Evolutionary conservation across 2,113 vertebrate genomes (phyloP), one percentile per base, ranked within the genome.

Genomic region (Halcyon malimbica): DNA sequence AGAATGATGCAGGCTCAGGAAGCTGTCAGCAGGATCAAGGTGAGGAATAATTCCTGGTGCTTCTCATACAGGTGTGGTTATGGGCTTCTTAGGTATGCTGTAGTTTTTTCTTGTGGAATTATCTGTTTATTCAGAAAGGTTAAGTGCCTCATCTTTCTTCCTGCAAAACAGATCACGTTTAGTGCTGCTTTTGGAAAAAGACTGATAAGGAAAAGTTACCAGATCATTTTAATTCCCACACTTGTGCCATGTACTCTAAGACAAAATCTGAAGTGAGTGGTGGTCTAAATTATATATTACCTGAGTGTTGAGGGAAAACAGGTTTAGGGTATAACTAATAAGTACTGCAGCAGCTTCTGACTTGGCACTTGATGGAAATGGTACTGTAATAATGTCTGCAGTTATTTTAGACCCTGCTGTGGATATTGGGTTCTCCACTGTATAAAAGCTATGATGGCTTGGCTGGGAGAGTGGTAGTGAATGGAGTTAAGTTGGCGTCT

Each of bases 1-100:
- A 99, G 99, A 95, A 99, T 99, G 99, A 99, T 99, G 99, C 99
- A 99, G 96, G 99, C 99, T 35, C 99, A 99, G 97, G 99, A 99
- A 97, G 99, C 99, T 9, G 99, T 99, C 42, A 99, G 98, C 97
- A 98, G 99, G 92, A 99, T 99, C 97, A 99, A 99, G 99, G 99
- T 99, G 93, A 98, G 97, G n/a, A 82, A 14, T 83, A 42, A 74
- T 42, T 91, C 37, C 42, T 20, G 6, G 67, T 44, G 2, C 19
- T 63, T 83, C 57, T 91, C 14, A 1, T 18, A 13, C 2, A 2
- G 18, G 8, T 93, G 10, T 8, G 26, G 16, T 1, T 51, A n/a
- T 5, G 24, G 92, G 33, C 21, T 54, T 76, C 41, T 46, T 73
- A 56, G 0, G 3, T 19, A 21, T 4, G 18, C 37, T 42, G 18